Conservation (phyloP, 2,113 vertebrate species). For the Scolopax mira region DNA sequence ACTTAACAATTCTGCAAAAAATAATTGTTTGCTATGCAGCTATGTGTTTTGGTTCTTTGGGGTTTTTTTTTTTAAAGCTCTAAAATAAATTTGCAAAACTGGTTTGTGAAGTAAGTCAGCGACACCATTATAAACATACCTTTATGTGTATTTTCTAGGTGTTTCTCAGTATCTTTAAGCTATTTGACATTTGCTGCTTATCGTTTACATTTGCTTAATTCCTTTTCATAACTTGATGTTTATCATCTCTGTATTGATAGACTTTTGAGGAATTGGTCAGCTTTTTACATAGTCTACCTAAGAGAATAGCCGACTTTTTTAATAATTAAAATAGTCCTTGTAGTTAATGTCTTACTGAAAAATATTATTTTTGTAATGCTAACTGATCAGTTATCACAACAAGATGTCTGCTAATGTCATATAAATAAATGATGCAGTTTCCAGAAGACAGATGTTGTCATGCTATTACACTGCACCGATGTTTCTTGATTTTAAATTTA, state of each 20-base stretch:
- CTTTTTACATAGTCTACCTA: not conserved
- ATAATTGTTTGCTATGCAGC: not conserved
- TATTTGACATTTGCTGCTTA: not conserved
- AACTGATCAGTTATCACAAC: not conserved
- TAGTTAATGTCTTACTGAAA: not conserved
- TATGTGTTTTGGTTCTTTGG: not conserved
- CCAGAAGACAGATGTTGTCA: not conserved
- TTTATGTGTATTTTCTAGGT: not conserved
- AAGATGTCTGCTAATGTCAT: not conserved
- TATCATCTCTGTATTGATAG: not conserved
- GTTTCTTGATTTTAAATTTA: not conserved
- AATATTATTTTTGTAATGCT: not conserved
- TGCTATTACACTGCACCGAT: not conserved
- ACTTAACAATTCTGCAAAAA: not conserved
- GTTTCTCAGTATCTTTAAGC: not conserved
- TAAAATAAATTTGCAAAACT: not conserved
- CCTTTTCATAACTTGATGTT: not conserved
- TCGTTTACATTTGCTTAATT: not conserved
- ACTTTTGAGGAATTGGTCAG: not conserved
- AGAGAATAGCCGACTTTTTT: not conserved
- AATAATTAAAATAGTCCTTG: not conserved
- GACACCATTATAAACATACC: not conserved
- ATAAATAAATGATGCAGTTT: not conserved
- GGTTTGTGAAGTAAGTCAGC: not conserved
- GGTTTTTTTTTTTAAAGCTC: not conserved